phyloP scores from a whole-genome alignment of 2,113 vertebrate genomes.

The Sorex araneus region DNA sequence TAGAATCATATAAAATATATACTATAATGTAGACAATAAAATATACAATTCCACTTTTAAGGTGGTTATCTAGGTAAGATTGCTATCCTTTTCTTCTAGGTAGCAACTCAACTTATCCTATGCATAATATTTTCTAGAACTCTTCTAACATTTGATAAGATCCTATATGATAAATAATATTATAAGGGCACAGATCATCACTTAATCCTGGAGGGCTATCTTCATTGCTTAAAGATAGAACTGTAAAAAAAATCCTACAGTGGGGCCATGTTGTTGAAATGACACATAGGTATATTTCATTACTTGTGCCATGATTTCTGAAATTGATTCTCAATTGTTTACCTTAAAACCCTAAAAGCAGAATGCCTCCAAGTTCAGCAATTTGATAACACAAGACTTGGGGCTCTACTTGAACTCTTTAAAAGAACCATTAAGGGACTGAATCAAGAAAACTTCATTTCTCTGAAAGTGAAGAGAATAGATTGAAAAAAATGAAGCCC shows the following conservation, averaged over 20 bases:
- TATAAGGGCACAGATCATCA: not conserved
- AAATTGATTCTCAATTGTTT: not conserved
- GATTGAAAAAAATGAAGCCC: conserved; percentile 12
- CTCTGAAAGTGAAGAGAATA: not conserved
- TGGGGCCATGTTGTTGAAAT: not conserved
- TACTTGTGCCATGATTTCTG: not conserved
- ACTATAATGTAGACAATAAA: too few relatives aligned
- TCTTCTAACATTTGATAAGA: conserved; percentile 2
- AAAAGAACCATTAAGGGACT: not conserved
- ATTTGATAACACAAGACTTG: not conserved
- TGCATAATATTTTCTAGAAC: not conserved
- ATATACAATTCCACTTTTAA: not conserved
- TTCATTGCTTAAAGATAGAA: conserved; percentile 48
- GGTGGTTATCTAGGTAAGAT: not conserved
- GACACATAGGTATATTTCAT: not conserved
- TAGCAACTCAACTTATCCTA: not conserved
- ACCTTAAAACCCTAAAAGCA: not conserved
- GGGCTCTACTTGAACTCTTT: not conserved
- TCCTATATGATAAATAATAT: conserved; percentile 21
- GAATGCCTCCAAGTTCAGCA: not conserved
- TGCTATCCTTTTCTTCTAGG: conserved; percentile 22
- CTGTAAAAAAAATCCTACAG: not conserved
- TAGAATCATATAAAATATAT: not conserved
- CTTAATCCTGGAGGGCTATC: not conserved
- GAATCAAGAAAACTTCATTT: not conserved